Conservation (phyloP, 2,113 vertebrate species). For the Hemichromis elongatus region DNA sequence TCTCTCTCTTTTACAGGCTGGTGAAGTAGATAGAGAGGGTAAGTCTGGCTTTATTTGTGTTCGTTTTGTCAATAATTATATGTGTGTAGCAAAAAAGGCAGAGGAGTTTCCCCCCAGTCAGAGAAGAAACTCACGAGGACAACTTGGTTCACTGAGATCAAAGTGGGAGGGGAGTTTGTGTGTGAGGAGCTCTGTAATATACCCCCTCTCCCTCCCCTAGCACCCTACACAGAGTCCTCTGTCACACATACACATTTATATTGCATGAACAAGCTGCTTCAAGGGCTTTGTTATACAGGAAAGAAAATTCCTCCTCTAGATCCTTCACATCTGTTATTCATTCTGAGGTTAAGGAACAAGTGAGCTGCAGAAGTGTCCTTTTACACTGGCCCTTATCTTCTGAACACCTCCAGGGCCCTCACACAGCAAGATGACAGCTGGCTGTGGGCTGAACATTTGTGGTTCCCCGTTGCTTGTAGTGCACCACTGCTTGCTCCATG, state of each 20-base stretch:
- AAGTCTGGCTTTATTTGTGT: constrained; percentile 31
- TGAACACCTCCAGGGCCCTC: background rate
- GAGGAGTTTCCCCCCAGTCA: background rate
- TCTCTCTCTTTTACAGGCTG: constrained; percentile 63
- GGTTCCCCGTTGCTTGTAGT: background rate
- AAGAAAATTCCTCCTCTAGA: constrained; percentile 53
- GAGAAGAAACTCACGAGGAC: background rate
- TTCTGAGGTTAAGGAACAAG: constrained; percentile 54
- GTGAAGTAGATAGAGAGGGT: constrained; percentile 69
- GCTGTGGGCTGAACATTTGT: background rate
- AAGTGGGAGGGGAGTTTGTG: constrained; percentile 54
- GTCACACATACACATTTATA: constrained; percentile 13
- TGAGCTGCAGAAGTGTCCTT: constrained; percentile 42
- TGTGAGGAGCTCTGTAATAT: constrained; percentile 25
- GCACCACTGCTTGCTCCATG: background rate
- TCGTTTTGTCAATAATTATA: background rate
- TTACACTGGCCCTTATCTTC: constrained; percentile 24
- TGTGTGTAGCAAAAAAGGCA: background rate
- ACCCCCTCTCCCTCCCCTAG: background rate
- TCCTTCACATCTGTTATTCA: constrained; percentile 67
- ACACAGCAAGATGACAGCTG: background rate
- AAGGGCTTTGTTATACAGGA: constrained; percentile 64
- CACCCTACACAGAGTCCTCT: background rate
- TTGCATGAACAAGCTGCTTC: constrained; percentile 25
- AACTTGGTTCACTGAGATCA: constrained; percentile 20